These are phyloP conservation scores for Sinopyrophorus schimmeli DNA, from an alignment of 2,888 invertebrate species.

Conservation along the genomic window DNA sequence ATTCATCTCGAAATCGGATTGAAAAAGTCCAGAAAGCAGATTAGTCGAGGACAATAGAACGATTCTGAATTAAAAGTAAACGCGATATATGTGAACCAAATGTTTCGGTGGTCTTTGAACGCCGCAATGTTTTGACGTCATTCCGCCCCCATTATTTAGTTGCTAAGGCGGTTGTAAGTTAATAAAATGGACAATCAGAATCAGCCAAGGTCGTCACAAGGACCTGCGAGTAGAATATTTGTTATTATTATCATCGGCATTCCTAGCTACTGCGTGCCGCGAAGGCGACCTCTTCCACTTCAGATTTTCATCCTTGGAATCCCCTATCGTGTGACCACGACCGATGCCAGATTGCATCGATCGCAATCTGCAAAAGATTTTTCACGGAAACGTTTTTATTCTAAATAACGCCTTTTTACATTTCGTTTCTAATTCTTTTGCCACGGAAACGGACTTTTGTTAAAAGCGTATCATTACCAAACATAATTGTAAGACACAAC, in stretches of 20 bases:
- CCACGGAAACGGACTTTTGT: too few species aligned
- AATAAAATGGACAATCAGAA: slow-evolving; percentile 30
- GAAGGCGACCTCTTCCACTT: neutral
- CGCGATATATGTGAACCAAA: slow-evolving; percentile 7
- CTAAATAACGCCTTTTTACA: too few species aligned
- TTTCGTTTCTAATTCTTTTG: too few species aligned
- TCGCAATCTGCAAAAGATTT: too few species aligned
- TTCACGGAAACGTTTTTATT: too few species aligned
- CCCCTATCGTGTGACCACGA: slow-evolving; percentile 14
- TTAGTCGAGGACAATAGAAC: neutral
- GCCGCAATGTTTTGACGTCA: slow-evolving; percentile 44
- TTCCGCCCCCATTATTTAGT: slow-evolving; percentile 42
- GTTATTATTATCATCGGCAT: slow-evolving; percentile 39
- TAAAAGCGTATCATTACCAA: too few species aligned
- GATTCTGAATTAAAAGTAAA: slow-evolving; percentile 11
- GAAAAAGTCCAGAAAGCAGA: too few species aligned
- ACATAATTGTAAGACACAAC: too few species aligned
- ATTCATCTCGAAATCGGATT: too few species aligned
- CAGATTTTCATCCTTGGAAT: slow-evolving; percentile 6
- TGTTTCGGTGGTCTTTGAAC: slow-evolving; percentile 32
- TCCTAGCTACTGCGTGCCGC: slow-evolving; percentile 32
- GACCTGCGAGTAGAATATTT: slow-evolving; percentile 35
- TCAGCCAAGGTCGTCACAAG: slow-evolving; percentile 41
- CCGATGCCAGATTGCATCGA: slow-evolving; percentile 6
- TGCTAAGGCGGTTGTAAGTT: slow-evolving; percentile 38